phyloP scores from a whole-genome alignment of 1,140 invertebrate genomes.

The Calephelis nemesis region DNA sequence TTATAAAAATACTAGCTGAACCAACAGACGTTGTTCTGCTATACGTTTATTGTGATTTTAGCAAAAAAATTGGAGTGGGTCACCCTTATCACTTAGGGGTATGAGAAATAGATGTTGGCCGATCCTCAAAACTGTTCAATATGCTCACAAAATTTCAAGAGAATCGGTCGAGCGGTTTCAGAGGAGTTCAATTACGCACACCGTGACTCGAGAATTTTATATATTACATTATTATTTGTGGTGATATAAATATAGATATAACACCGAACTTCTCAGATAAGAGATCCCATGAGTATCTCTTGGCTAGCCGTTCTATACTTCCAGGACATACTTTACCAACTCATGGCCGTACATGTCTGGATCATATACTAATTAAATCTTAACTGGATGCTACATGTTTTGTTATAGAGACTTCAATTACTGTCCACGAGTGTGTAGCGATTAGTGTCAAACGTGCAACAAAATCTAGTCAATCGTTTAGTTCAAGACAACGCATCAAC shows the following conservation, averaged over 20 bases:
- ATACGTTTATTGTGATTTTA: too few species aligned
- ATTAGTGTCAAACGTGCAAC: not conserved
- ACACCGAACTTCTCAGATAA: conserved; percentile 2
- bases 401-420: conserved; percentile 16
- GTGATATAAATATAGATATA: conserved; percentile 35
- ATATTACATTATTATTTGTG: conserved; percentile 31
- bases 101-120: too few species aligned
- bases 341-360: conserved; percentile 25
- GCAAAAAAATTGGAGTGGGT: too few species aligned
- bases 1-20: conserved; percentile 28
- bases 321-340: conserved; percentile 26
- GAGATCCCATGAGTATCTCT: not conserved
- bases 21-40: too few species aligned
- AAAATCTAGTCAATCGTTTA: too few species aligned
- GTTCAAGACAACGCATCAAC: not conserved
- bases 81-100: too few species aligned
- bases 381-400: not conserved
- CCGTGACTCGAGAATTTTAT: too few species aligned
- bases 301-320: conserved; percentile 20
- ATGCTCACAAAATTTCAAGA: too few species aligned
- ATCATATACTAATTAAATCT: conserved; percentile 27
- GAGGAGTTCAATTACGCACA: too few species aligned
- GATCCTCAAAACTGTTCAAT: too few species aligned
- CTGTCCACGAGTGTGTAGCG: conserved; percentile 12
- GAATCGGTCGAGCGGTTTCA: too few species aligned